Evolutionary conservation across 2,888 invertebrate species (phyloP), one percentile per base, ranked within the genome.

Genomic region (Scaptomyza cyrtandrae): DNA sequence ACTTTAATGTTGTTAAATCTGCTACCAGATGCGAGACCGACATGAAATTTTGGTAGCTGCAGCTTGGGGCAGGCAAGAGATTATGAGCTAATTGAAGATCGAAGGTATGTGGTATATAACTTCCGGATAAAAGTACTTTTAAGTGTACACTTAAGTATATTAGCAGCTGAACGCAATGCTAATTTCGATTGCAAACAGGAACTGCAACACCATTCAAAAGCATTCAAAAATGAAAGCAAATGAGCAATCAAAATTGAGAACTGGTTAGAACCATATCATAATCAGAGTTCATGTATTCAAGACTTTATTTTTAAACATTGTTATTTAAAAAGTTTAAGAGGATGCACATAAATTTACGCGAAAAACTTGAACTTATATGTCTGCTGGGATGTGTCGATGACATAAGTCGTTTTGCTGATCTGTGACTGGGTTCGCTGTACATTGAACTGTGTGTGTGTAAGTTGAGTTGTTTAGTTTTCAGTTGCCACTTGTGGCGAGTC

Each of bases 91-190:
- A 78, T 73, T 77, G 62, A 74, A 55, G 60, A 74, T 61, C 45
- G 19, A 55, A 54, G 39, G 14, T 33, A 29, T 31, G 11, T 29
- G 33, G 35, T 27, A 24, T 46, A 16, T 43, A 58, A 71, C 87
- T 87, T 87, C 82, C 82, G 81, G 85, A 54, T 58, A 44, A 60
- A 41, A 27, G 68, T 63, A 65, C 68, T n/a, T n/a, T n/a, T n/a
- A n/a, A n/a, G n/a, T n/a, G n/a, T n/a, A n/a, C n/a, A n/a, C n/a
- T n/a, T n/a, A n/a, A n/a, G n/a, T n/a, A n/a, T n/a, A n/a, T n/a
- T 69, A 69, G 78, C 73, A 33, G 43, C 13, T 57, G 13, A 9
- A n/a, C 56, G 27, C 48, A 70, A 75, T 81, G 79, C 71, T 84
- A 78, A 86, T 86, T 78, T 66, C 49, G 62, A 53, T 27, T 52